Evolutionary conservation across 2,113 vertebrate genomes (phyloP).

Genomic region (Nannospalax galili): DNA sequence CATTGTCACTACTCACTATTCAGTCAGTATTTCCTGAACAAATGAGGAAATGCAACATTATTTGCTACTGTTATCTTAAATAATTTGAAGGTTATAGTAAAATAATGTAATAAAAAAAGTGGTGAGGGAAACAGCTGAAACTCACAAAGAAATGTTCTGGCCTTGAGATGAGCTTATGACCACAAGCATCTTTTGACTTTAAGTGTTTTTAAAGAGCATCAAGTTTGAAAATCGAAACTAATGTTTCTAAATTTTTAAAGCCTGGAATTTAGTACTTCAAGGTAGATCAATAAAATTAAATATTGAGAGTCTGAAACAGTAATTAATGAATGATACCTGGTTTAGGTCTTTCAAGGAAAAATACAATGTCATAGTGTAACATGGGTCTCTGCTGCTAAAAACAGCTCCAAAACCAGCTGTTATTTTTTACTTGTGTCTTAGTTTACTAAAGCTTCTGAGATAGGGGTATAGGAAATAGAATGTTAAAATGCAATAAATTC

Average conservation of each 20-base stretch:
- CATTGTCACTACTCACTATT: neutral
- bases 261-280: neutral
- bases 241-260: neutral
- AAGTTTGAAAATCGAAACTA: neutral
- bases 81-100: neutral
- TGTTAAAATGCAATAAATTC: neutral
- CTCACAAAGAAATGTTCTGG: neutral
- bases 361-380: neutral
- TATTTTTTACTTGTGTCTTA: neutral
- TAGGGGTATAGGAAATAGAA: neutral
- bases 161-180: neutral
- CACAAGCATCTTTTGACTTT: neutral
- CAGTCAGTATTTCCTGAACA: too few relatives aligned
- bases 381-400: neutral
- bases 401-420: neutral
- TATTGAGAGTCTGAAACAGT: neutral
- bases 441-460: neutral
- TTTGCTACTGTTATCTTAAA: neutral
- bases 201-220: neutral
- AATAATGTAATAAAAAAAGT: neutral
- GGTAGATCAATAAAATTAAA: neutral
- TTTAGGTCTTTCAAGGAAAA: conserved; percentile 11
- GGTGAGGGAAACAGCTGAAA: neutral
- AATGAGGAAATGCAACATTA: neutral
- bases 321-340: neutral